A percentile compares a stretch with the other conserved stretches of the same genome.
phyloP scores from a whole-genome alignment of 2,113 vertebrate species.

The Hoplias malabaricus region DNA sequence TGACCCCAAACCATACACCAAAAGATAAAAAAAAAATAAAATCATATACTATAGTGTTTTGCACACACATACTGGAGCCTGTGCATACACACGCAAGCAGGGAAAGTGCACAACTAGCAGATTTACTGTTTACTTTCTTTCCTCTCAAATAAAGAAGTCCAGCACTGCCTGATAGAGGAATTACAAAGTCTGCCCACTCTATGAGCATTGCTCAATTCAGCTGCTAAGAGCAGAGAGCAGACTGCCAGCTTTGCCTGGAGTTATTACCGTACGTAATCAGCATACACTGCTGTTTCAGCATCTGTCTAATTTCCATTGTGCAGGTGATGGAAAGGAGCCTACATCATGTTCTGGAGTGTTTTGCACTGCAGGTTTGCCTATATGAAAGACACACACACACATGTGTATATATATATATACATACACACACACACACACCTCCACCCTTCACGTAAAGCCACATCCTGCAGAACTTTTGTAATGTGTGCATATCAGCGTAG shows the following conservation, averaged over 20 bases:
- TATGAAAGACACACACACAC: slow-evolving; percentile 21
- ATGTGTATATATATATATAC: too few relatives aligned
- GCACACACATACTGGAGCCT: slow-evolving; percentile 3
- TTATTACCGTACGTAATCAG: neutral
- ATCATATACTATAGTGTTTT: too few relatives aligned
- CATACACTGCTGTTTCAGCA: slow-evolving; percentile 20
- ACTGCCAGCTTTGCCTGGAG: neutral
- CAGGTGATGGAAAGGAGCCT: slow-evolving; percentile 51
- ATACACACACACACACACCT: slow-evolving; percentile 40
- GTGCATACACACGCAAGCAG: slow-evolving; percentile 53
- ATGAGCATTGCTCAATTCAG: slow-evolving; percentile 60
- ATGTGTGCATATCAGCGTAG: slow-evolving; percentile 56
- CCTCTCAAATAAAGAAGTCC: slow-evolving; percentile 69
- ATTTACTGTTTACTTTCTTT: slow-evolving; percentile 67
- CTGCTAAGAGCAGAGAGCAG: neutral
- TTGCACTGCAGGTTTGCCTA: slow-evolving; percentile 34
- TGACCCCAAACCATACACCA: neutral
- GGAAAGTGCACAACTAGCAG: slow-evolving; percentile 59
- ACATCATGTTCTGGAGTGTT: slow-evolving; percentile 40
- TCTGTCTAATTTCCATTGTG: slow-evolving; percentile 50
- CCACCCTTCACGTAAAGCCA: slow-evolving; percentile 64
- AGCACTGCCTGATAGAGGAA: slow-evolving; percentile 61
- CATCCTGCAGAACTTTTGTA: slow-evolving; percentile 67
- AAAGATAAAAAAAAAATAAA: too few relatives aligned
- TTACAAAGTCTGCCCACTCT: slow-evolving; percentile 63